Conservation (phyloP, 2,113 vertebrate genomes). For the Mesoclemmys tuberculata region DNA sequence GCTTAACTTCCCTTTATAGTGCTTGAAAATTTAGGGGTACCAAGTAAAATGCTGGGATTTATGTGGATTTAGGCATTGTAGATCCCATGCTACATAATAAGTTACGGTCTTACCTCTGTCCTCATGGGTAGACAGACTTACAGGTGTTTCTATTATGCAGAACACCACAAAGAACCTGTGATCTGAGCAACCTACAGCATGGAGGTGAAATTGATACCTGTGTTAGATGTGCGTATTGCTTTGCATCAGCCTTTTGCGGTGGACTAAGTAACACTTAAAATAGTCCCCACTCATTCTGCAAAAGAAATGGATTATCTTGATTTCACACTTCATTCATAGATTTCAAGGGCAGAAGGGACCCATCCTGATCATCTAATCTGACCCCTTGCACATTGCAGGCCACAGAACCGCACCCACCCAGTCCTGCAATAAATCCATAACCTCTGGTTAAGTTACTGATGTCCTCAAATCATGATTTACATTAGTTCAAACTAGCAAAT, state of each 20-base stretch:
- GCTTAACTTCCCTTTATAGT: background rate
- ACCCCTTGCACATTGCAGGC: background rate
- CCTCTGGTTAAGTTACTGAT: background rate
- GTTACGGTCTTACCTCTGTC: fast-evolving
- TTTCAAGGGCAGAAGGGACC: background rate
- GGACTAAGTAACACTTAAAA: background rate
- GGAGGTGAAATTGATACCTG: background rate
- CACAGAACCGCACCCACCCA: background rate
- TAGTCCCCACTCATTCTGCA: background rate
- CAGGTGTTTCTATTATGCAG: background rate
- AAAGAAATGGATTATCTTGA: background rate
- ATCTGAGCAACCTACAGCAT: background rate
- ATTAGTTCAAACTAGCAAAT: background rate
- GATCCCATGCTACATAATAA: background rate
- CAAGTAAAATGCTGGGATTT: background rate
- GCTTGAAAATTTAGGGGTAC: background rate
- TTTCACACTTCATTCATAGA: background rate
- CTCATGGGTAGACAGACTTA: background rate
- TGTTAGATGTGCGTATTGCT: background rate
- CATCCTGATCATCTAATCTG: background rate
- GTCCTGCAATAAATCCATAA: background rate
- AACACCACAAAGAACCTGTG: background rate
- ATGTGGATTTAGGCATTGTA: background rate
- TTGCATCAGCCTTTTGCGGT: background rate
- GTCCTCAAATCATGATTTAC: background rate